Evolutionary conservation across 2,888 invertebrate genomes (phyloP).

Genomic region (Coenonympha arcania): DNA sequence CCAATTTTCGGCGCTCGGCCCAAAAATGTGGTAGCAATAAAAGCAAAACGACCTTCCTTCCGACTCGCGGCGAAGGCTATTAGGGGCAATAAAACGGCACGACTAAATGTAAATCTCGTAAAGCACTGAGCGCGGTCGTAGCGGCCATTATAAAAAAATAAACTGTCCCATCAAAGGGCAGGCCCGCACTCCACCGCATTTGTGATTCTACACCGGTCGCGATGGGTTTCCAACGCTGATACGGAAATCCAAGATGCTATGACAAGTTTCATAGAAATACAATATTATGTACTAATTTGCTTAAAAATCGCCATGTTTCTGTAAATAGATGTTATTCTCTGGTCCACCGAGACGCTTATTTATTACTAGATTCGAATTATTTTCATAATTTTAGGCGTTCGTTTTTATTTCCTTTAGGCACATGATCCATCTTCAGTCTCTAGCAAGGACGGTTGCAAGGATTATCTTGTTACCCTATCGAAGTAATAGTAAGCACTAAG

Average conservation of each 20-base stretch:
- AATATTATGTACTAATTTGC: too few species aligned
- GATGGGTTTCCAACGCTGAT: background rate
- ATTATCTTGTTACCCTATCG: too few species aligned
- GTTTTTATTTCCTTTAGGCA: too few species aligned
- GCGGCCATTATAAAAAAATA: conserved; percentile 56
- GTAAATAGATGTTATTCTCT: too few species aligned
- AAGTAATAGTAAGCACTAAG: too few species aligned
- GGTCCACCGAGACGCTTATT: too few species aligned
- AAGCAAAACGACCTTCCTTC: conserved; percentile 35
- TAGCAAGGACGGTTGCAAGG: too few species aligned
- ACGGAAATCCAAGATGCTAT: background rate
- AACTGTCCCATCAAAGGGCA: conserved; percentile 68
- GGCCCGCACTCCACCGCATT: conserved; percentile 51
- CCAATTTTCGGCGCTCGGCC: background rate
- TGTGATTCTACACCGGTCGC: conserved; percentile 51
- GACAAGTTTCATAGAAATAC: background rate
- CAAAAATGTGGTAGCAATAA: conserved; percentile 15
- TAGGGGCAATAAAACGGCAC: conserved; percentile 60
- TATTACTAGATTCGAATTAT: too few species aligned
- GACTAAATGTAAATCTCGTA: conserved; percentile 61
- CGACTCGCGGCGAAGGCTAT: conserved; percentile 39
- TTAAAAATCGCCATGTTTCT: too few species aligned
- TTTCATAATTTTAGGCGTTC: too few species aligned
- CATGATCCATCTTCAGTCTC: too few species aligned
- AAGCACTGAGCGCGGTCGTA: conserved; percentile 44